These are phyloP conservation scores for Ephestia elutella DNA, from an alignment of 1,140 invertebrate genomes.

Conservation along the genomic window DNA sequence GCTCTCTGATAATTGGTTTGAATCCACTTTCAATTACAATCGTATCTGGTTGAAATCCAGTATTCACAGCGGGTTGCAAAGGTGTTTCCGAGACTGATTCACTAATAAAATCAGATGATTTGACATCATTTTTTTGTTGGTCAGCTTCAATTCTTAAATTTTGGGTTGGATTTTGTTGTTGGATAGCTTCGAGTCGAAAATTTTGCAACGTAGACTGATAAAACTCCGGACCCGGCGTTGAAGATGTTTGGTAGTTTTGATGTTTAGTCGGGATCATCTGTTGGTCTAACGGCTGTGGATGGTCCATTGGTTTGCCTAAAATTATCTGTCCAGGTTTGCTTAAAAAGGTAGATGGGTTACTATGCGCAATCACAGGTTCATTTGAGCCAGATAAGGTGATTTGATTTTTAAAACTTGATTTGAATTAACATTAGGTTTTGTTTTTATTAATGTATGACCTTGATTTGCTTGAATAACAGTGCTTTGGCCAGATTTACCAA, in stretches of 20 bases:
- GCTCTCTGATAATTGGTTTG: constrained; percentile 83
- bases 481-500: constrained; percentile 46
- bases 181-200: constrained; percentile 14
- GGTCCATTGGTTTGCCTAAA: constrained; percentile 69
- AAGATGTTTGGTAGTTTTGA: constrained; percentile 31
- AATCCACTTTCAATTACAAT: constrained; percentile 89
- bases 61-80: constrained; percentile 76
- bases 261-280: constrained; percentile 60
- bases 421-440: constrained; percentile 65
- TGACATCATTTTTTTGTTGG: constrained; percentile 48
- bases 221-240: constrained; percentile 26
- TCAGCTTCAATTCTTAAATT: constrained; percentile 11
- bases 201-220: not conserved
- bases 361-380: constrained; percentile 47
- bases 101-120: constrained; percentile 73
- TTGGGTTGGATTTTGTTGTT: constrained; percentile 16
- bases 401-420: constrained; percentile 69
- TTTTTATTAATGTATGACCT: constrained; percentile 61
- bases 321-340: constrained; percentile 69
- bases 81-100: constrained; percentile 46
- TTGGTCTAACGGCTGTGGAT: constrained; percentile 64
- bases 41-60: constrained; percentile 85
- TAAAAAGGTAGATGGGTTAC: constrained; percentile 41
- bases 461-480: constrained; percentile 32
- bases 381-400: constrained; percentile 53